These are phyloP conservation scores for Drosophila lacicola DNA, from an alignment of 2,888 invertebrate species.

Conservation along the genomic window DNA sequence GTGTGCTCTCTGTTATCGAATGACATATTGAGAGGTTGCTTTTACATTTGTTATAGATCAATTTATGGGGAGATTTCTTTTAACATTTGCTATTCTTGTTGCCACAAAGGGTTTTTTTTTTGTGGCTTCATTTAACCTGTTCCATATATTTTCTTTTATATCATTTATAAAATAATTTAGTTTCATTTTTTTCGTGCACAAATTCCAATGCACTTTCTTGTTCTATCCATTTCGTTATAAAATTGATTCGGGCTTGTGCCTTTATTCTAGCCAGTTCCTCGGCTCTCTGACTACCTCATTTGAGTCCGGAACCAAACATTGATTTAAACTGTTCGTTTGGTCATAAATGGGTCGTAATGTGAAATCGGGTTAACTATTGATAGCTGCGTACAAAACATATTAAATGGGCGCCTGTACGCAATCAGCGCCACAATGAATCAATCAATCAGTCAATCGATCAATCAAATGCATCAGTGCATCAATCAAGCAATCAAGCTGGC, in stretches of 20 bases:
- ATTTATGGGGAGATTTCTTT: background rate
- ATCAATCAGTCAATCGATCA: slow-evolving; percentile 63
- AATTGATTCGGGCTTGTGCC: no score
- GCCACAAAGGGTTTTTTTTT: no score
- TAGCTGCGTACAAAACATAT: background rate
- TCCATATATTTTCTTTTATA: no score
- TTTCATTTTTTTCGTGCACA: no score
- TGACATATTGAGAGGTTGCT: background rate
- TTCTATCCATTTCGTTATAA: no score
- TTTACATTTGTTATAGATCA: background rate
- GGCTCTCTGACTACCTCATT: no score
- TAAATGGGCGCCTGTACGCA: slow-evolving; percentile 12
- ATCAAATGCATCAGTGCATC: slow-evolving; percentile 59
- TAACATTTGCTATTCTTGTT: no score
- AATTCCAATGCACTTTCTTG: no score
- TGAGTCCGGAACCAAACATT: background rate
- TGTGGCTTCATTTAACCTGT: no score
- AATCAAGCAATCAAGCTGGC: slow-evolving; percentile 63
- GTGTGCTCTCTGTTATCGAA: slow-evolving; percentile 1
- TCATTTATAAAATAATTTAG: no score
- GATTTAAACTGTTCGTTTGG: background rate
- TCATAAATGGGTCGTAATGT: background rate
- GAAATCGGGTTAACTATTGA: background rate
- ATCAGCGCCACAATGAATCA: slow-evolving; percentile 46
- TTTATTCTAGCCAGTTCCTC: no score